These are phyloP conservation scores for Phallusia fumigata DNA, from an alignment of 23 tunicate genomes.

Conservation along the genomic window DNA sequence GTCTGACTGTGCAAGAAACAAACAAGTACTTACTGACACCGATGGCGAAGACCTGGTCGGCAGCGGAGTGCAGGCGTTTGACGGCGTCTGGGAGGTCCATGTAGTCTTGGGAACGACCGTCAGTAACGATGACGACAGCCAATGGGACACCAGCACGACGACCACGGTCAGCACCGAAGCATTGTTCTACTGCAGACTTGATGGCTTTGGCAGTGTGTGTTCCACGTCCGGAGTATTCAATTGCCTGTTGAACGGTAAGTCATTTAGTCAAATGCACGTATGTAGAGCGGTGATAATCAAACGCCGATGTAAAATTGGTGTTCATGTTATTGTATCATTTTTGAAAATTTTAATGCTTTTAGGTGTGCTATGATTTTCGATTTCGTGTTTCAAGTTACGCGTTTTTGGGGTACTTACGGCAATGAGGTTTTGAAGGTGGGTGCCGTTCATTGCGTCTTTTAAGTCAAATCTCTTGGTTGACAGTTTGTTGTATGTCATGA, in stretches of 20 bases:
- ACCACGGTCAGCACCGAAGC: constrained; percentile 42
- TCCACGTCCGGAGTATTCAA: constrained; percentile 83
- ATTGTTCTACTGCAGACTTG: constrained; percentile 24
- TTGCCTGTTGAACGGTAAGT: constrained; percentile 28
- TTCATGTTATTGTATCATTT: no score
- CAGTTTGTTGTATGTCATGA: constrained; percentile 76
- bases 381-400: background rate
- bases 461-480: constrained; percentile 48
- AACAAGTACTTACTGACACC: constrained; percentile 79
- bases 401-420: constrained; percentile 33
- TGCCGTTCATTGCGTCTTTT: constrained; percentile 39
- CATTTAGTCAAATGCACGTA: background rate
- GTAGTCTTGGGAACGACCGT: constrained; percentile 75
- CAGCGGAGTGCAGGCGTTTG: constrained; percentile 41
- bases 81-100: constrained; percentile 40
- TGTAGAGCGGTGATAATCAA: no score
- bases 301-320: no score
- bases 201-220: constrained; percentile 88
- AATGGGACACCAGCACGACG: constrained; percentile 71
- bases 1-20: no score
- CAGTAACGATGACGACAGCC: constrained; percentile 66
- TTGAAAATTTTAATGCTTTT: no score
- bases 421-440: constrained; percentile 43
- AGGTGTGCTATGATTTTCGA: no score
- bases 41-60: constrained; percentile 55